Conservation (phyloP, 1,140 invertebrate species). For the Samia ricini region DNA sequence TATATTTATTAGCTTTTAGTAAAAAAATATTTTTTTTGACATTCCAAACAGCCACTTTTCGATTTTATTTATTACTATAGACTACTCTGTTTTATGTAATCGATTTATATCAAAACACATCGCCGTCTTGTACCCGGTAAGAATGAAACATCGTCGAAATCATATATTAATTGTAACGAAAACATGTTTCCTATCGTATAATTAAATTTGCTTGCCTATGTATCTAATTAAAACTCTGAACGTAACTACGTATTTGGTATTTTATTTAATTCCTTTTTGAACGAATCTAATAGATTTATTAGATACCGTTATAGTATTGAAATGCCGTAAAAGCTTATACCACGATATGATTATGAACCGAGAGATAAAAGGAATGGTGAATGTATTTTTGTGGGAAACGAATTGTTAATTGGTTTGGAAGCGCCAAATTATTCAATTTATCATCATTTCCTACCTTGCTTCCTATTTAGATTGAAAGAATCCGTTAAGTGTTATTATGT, state of each 20-base stretch:
- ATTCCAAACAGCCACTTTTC: no score
- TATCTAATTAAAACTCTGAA: no score
- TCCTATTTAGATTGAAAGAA: conserved; percentile 12
- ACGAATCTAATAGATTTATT: background rate
- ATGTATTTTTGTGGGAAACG: conserved; percentile 14
- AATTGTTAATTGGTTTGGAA: conserved; percentile 7
- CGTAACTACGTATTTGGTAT: background rate
- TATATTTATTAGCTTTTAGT: no score
- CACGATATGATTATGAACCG: conserved; percentile 2
- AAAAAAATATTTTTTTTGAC: no score
- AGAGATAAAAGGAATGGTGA: conserved; percentile 11
- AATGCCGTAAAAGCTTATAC: conserved; percentile 4
- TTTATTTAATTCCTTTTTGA: background rate
- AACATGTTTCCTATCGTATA: no score
- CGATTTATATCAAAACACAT: no score
- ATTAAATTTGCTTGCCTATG: no score
- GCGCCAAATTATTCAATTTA: conserved; percentile 19
- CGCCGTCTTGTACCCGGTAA: no score
- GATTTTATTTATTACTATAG: no score
- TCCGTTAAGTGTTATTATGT: conserved; percentile 11
- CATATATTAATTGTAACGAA: no score
- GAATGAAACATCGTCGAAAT: no score
- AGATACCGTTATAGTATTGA: conserved; percentile 3
- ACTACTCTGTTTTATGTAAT: no score
- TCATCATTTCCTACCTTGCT: background rate